These are phyloP conservation scores for Sinocyclocheilus rhinocerous DNA, from an alignment of 2,113 vertebrate species.

Conservation along the genomic window DNA sequence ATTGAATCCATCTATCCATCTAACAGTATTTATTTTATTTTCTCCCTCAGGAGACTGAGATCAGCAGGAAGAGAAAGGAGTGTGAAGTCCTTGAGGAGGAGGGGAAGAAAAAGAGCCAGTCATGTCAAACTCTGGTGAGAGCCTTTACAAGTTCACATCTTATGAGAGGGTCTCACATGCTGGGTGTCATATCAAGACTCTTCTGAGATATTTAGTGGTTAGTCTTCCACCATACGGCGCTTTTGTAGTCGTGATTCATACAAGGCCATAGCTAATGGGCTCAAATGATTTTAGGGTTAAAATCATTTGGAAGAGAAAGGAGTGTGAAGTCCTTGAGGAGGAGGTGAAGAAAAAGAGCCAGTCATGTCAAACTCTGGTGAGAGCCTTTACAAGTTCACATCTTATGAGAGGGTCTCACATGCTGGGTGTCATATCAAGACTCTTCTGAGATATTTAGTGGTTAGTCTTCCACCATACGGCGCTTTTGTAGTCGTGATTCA, in stretches of 20 bases:
- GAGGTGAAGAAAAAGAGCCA: slow-evolving; percentile 80
- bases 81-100: slow-evolving; percentile 74
- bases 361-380: slow-evolving; percentile 84
- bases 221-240: background rate
- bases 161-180: background rate
- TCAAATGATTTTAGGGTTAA: background rate
- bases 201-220: background rate
- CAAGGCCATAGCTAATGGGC: background rate
- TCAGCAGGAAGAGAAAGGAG: slow-evolving; percentile 76
- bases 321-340: slow-evolving; percentile 74
- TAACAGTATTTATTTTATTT: slow-evolving; percentile 56
- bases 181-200: background rate
- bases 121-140: slow-evolving; percentile 84
- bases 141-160: slow-evolving; percentile 48
- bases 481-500: background rate
- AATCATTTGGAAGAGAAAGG: slow-evolving; percentile 49
- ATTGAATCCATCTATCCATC: slow-evolving; percentile 51
- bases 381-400: slow-evolving; percentile 59
- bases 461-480: background rate
- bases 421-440: background rate
- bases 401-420: slow-evolving; percentile 2
- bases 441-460: background rate
- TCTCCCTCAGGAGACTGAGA: slow-evolving; percentile 75
- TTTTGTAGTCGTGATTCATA: background rate
- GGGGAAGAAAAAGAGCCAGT: slow-evolving; percentile 80